These are phyloP conservation scores for Napeogenes sylphis DNA, from an alignment of 2,888 invertebrate genomes.

Conservation along the genomic window DNA sequence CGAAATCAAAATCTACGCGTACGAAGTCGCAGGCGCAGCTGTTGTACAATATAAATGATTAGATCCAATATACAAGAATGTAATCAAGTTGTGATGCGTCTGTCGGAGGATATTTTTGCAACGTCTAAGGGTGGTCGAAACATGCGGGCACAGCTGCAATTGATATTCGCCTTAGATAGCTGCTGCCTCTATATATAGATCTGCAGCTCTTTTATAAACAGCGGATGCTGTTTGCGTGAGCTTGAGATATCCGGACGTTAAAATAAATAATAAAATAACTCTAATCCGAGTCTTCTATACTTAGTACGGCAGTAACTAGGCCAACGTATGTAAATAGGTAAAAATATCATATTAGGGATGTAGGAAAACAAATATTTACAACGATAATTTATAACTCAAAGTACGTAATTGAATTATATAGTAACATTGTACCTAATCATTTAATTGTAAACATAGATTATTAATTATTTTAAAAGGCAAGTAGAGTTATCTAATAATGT, in stretches of 20 bases:
- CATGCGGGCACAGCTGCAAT: slow-evolving; percentile 72
- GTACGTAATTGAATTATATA: too few relatives aligned
- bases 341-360: too few relatives aligned
- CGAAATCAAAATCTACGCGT: too few relatives aligned
- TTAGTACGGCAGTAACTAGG: neutral
- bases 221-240: slow-evolving; percentile 49
- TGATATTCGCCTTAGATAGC: slow-evolving; percentile 42
- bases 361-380: too few relatives aligned
- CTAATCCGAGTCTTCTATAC: neutral
- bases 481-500: too few relatives aligned
- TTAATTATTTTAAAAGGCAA: too few relatives aligned
- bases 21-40: too few relatives aligned
- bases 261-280: slow-evolving; percentile 11
- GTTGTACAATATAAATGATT: too few relatives aligned
- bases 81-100: neutral
- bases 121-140: slow-evolving; percentile 60
- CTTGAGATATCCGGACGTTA: slow-evolving; percentile 49
- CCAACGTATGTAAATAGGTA: neutral
- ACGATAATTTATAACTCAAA: too few relatives aligned
- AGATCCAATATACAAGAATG: neutral
- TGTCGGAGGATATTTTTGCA: slow-evolving; percentile 39
- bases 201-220: slow-evolving; percentile 37
- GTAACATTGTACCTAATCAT: too few relatives aligned
- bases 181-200: slow-evolving; percentile 25
- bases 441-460: too few relatives aligned